Percentiles rank a stretch among this genome's conserved stretches.
These are phyloP conservation scores for Lepidurus arcticus DNA, from an alignment of 1,140 invertebrate genomes.

Conservation along the genomic window DNA sequence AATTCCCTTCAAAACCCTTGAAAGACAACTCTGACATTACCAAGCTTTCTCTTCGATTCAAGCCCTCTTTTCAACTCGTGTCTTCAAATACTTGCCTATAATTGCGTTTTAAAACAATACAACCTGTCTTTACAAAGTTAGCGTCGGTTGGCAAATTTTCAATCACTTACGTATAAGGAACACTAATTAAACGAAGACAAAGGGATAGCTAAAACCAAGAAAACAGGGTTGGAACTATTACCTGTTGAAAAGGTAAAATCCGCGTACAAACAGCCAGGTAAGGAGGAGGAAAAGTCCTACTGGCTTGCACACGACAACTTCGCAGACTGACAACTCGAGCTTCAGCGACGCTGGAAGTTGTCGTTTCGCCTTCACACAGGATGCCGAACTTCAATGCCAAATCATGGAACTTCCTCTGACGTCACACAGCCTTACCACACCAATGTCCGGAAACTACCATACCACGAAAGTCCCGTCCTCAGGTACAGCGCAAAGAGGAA, in stretches of 20 bases:
- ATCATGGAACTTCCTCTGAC: background rate
- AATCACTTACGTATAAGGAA: too few species aligned
- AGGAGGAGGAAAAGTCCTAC: background rate
- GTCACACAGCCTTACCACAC: background rate
- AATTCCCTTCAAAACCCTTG: background rate
- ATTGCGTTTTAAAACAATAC: too few species aligned
- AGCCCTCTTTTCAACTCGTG: too few species aligned
- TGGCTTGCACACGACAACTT: background rate
- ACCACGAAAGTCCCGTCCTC: background rate
- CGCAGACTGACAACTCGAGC: background rate
- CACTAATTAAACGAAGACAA: too few species aligned
- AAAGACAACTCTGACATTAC: too few species aligned
- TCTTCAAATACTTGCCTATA: too few species aligned
- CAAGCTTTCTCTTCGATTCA: conserved; percentile 1
- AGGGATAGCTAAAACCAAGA: background rate
- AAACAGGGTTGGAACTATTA: background rate
- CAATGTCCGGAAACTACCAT: background rate
- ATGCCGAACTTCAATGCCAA: conserved; percentile 1
- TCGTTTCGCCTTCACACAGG: background rate
- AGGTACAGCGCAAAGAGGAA: background rate
- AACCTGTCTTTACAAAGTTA: too few species aligned
- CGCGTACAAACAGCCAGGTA: background rate
- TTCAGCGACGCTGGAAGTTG: background rate
- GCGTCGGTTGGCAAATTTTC: too few species aligned
- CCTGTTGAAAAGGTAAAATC: background rate